Evolutionary conservation across 2,888 invertebrate species (phyloP), one percentile per base, ranked within the genome.

Genomic region (Loripinus fragilis): DNA sequence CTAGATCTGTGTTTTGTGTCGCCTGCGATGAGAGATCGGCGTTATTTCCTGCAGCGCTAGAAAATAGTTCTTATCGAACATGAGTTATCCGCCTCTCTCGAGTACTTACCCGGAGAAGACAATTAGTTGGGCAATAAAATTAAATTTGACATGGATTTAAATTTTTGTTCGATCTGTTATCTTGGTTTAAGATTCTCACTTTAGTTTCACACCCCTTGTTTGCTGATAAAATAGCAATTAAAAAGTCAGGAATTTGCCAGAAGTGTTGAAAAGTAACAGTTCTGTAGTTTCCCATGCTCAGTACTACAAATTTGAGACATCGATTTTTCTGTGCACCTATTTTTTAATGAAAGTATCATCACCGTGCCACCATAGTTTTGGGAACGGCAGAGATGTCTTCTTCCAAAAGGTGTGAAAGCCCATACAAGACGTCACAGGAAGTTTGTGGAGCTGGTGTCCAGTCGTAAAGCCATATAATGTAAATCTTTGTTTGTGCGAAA

Each of bases 171-270:
- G 30, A 60, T 60, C 60, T 60, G 12, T 60, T 60, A 60, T 60
- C 60, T 7, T 30, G 8, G 33, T 60, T 33, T 2, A 20, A 33
- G 28, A 60, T 60, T 60, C 60, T 20, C 5, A 17, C 15, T 10
- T 60, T 25, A 60, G 23, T 60, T 60, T 60, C 60, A 60, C 60
- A 60, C 60, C 60, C n/a, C 3, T 60, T 33, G 7, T 33, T 60
- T 33, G 60, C 33, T 60, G 60, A 60, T 60, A 60, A 60, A 33
- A 60, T 60, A 33, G 60, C 60, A 60, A 60, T 60, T 60, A 60
- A 60, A 52, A 60, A 60, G 60, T 60, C 33, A 60, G 28, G 33
- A 60, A 60, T 60, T 20, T 20, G 33, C 60, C 60, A 60, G 60
- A 33, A 60, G 60, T 60, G 60, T 33, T 60, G 30, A 60, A 60